Percentiles rank a stretch among this genome's conserved stretches.
Conservation (phyloP, 1,140 invertebrate species). For the Neodiprion fabricii region DNA sequence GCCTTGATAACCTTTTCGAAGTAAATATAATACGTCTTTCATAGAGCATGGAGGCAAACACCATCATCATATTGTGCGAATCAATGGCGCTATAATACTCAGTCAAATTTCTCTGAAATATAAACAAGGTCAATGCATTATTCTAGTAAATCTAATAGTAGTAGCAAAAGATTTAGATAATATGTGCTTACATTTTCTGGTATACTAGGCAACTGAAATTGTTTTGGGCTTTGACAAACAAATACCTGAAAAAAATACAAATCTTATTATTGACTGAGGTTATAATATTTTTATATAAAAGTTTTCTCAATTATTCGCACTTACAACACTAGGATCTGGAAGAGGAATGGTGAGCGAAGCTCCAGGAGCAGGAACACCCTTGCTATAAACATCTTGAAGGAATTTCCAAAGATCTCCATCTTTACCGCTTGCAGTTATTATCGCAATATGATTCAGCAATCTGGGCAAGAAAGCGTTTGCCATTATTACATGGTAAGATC, state of each 20-base stretch:
- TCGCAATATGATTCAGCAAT: constrained; percentile 67
- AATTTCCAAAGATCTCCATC: constrained; percentile 67
- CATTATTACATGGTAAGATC: neutral
- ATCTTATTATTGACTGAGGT: neutral
- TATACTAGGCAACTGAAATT: constrained; percentile 86
- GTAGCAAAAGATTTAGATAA: neutral
- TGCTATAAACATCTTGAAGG: constrained; percentile 70
- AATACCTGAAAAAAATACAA: constrained; percentile 70
- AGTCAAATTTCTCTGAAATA: constrained; percentile 88
- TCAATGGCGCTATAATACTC: constrained; percentile 96
- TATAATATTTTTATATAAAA: constrained; percentile 11
- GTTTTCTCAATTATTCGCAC: constrained; percentile 22
- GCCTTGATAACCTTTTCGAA: constrained; percentile 82
- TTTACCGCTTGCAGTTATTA: constrained; percentile 62
- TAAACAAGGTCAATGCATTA: constrained; percentile 25
- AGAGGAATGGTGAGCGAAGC: constrained; percentile 52
- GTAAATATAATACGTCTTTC: constrained; percentile 92
- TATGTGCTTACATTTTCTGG: constrained; percentile 87
- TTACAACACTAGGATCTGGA: constrained; percentile 54
- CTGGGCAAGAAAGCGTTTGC: constrained; percentile 41
- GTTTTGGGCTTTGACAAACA: constrained; percentile 78
- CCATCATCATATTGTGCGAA: constrained; percentile 88
- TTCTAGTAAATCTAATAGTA: neutral
- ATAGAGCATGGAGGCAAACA: constrained; percentile 93
- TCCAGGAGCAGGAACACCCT: constrained; percentile 63